Evolutionary conservation across 2,888 invertebrate genomes (phyloP), one percentile per base, ranked within the genome.

Genomic region (Spilosoma lubricipeda): DNA sequence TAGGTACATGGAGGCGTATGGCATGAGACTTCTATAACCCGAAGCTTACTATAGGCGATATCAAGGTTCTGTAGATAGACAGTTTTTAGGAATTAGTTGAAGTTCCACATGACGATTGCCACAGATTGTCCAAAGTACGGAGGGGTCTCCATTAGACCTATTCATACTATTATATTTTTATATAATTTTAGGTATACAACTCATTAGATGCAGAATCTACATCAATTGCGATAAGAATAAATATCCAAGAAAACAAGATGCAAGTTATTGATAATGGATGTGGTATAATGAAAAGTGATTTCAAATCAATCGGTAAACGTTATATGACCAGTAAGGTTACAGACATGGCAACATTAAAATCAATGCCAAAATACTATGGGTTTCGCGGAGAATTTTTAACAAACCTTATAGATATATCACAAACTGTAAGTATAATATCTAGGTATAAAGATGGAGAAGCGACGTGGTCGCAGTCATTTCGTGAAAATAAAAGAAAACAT

Each of bases 261-360:
- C 97, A 97, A 96, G 97, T 98, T 11, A 95, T 98, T 63, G 98
- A 98, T 88, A 98, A 98, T 94, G 98, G 98, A 3, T 84, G 80
- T 82, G 98, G 98, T 3, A 96, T 98, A 48, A 83, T 91, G 4
- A 90, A 93, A 82, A 86, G 91, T 42, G 96, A 97, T 87, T 93
- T 98, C 77, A 87, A 94, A 68, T 80, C 92, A 39, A 87, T 97
- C 69, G 98, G 97, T 23, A 90, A 94, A 81, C 96, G 96, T 80
- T 96, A 97, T 85, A 93, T 96, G 85, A 97, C 97, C 0, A 97
- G 97, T 88, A 98, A 97, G 92, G 96, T 96, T 83, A 91, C 93
- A 65, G 92, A 95, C 74, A 74, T 96, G 11, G 84, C 90, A 30
- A 96, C 96, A 77, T 90, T 97, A 36, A 94, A 96, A 84, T 91